phyloP scores from a whole-genome alignment of 35 echinoderm and acorn worm genomes.

The Ophiothrix spiculata region DNA sequence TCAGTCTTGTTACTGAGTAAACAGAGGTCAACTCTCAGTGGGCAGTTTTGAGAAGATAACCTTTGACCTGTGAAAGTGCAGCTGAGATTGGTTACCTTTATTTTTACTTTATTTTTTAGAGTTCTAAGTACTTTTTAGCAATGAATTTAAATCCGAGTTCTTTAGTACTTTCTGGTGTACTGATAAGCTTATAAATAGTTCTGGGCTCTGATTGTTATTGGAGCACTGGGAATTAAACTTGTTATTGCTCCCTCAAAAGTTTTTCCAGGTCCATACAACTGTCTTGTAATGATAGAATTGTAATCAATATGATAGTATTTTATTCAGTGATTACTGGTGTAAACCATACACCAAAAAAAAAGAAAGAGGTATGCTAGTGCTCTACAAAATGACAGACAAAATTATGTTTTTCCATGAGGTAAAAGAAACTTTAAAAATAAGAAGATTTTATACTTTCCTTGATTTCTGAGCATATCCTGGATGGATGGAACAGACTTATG shows the following conservation, averaged over 20 bases:
- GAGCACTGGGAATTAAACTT: background rate
- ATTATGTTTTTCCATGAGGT: background rate
- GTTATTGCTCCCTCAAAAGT: background rate
- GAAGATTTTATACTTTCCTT: background rate
- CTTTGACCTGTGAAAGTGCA: background rate
- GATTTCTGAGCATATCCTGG: background rate
- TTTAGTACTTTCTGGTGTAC: background rate
- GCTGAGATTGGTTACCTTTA: background rate
- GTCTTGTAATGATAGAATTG: no score
- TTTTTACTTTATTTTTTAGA: background rate
- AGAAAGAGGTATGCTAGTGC: no score
- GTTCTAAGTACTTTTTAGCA: background rate
- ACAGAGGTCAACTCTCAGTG: constrained; percentile 2
- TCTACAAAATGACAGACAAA: no score
- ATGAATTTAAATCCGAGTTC: background rate
- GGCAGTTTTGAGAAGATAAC: background rate
- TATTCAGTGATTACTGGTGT: no score
- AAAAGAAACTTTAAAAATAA: background rate
- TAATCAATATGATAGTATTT: no score
- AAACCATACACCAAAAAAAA: no score
- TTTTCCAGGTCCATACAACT: background rate
- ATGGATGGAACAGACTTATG: background rate
- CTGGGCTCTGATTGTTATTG: background rate
- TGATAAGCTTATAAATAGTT: background rate
- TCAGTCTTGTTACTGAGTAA: background rate